Evolutionary conservation across 2,113 vertebrate genomes (phyloP), one percentile per base, ranked within the genome.

Genomic region (Taxidea taxus): DNA sequence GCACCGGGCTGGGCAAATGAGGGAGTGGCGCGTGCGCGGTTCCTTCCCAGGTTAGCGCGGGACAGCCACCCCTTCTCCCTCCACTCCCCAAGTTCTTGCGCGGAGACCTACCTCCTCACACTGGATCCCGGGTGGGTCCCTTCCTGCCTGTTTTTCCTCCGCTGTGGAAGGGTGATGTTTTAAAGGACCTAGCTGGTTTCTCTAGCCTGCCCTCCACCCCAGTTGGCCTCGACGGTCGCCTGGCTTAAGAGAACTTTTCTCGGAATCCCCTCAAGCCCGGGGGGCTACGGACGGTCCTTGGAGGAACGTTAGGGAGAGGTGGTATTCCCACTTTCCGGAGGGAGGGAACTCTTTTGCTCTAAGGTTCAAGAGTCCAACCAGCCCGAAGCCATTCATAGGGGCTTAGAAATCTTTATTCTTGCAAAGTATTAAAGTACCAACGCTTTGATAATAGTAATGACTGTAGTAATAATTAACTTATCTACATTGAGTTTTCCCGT

Each of bases 371-470:
- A 94, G 91, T 92, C 90, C 98, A 98, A 91, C 95, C 98, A 98
- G 95, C 91, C 94, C 93, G 93, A 99, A 98, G 98, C 84, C 97
- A 66, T 77, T 92, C 80, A 31, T 3, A 98, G 97, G 97, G 98
- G 97, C 98, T 98, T 96, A 99, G 99, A 99, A 98, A 99, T 99
- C 99, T 99, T 99, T 98, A 98, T 98, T 93, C 96, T 91, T 87
- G 94, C 92, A 97, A 99, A 98, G 99, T 99, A 99, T 99, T 99
- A 99, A 98, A 99, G 99, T 99, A 99, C 99, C 99, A 99, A 66
- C 83, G 83, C 68, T 72, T 58, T 78, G 60, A 62, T 58, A 7
- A 54, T 70, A 27, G 77, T 66, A 54, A 86, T 27, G 34, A 60
- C 25, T 56, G 58, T 42, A 21, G 78, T 77, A 60, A 66, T 37